Evolutionary conservation across 2,113 vertebrate species (phyloP), one percentile per base, ranked within the genome.

Genomic region (Columba janthina): DNA sequence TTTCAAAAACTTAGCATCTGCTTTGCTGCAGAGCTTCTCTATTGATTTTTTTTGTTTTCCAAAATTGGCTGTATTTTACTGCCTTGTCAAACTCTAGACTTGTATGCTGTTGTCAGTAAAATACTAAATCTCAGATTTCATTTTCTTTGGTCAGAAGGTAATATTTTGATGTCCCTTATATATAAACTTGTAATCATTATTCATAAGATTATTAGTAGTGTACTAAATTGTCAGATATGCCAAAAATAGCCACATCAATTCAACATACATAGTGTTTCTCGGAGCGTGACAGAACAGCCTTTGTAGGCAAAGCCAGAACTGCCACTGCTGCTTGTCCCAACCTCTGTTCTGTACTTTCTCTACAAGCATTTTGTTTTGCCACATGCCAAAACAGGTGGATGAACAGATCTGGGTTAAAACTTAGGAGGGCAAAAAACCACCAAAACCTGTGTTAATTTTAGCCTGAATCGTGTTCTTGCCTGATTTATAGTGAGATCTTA

Each of bases 401-500:
- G 70, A 86, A 34, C 73, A 73, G 29, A 60, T 73, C 28, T 3
- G 0, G 8, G 31, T 90, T 88, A 61, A 89, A 95, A 87, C 34
- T 61, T 88, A 3, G 15, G 32, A 65, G 61, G 18, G 5, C 22
- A 76, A 71, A 69, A 70, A 12, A 0, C 7, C 18, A 46, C 44
- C 44, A 19, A 93, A 57, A 74, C 14, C 11, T 40, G 4, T 34
- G 22, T 90, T 83, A 66, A 38, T 88, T 92, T 93, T 88, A 88
- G 51, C n/a, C 36, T 42, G 46, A 44, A 28, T 61, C 2, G 4
- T 85, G 79, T 81, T 82, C 16, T 91, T 28, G 1, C 51, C 46
- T n/a, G n/a, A 29, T 60, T 48, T 77, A 17, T 53, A 1, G 0
- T 1, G 5, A 60, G 18, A 78, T 7, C 22, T 87, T 20, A 56